Conservation (phyloP, 2,888 invertebrate species). For the Nysson spinosus region DNA sequence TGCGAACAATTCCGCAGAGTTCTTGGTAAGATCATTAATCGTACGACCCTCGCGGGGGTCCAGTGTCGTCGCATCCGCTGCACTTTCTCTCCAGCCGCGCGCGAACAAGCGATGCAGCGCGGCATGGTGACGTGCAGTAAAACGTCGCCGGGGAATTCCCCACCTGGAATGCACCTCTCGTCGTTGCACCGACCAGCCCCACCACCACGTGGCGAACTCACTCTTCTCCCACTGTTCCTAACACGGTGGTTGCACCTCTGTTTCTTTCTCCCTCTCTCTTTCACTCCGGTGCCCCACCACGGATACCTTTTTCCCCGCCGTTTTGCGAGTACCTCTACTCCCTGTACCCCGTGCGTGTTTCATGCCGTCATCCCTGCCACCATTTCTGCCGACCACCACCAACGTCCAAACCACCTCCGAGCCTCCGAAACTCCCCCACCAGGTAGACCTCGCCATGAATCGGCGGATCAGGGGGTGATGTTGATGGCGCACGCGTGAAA, state of each 20-base stretch:
- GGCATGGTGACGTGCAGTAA: conserved; percentile 56
- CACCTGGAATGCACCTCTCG: conserved; percentile 64
- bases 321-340: background rate
- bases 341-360: background rate
- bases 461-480: conserved; percentile 51
- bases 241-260: conserved; percentile 41
- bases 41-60: conserved; percentile 60
- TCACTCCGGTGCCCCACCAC: conserved; percentile 26
- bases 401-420: conserved; percentile 28
- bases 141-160: conserved; percentile 58
- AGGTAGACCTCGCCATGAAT: conserved; percentile 44
- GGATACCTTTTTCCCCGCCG: background rate
- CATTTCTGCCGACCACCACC: conserved; percentile 29
- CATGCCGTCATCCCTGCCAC: conserved; percentile 34
- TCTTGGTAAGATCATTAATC: conserved; percentile 51
- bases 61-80: conserved; percentile 65
- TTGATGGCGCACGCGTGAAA: conserved; percentile 68
- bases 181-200: conserved; percentile 54
- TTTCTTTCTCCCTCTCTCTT: too few relatives aligned
- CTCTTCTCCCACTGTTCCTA: conserved; percentile 9
- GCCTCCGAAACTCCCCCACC: conserved; percentile 29
- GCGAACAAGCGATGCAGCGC: conserved; percentile 40
- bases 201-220: conserved; percentile 48
- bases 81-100: conserved; percentile 59
- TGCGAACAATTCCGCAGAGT: too few relatives aligned